phyloP scores from a whole-genome alignment of 2,797 vertebrate genomes.

The Spinus olivaceus region DNA sequence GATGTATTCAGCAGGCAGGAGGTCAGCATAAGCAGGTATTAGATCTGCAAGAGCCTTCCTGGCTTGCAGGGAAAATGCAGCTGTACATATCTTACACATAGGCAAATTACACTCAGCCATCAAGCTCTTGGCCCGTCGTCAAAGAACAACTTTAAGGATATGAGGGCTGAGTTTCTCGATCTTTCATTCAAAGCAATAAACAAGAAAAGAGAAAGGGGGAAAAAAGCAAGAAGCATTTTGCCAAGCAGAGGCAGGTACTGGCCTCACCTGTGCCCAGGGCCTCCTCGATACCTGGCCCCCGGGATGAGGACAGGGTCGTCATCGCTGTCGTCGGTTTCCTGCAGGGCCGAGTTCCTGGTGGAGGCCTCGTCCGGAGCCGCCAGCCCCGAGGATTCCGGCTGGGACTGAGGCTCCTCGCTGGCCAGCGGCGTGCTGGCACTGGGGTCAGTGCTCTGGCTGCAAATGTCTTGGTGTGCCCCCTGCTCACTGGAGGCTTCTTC shows the following conservation, averaged over 20 bases:
- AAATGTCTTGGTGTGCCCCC: neutral
- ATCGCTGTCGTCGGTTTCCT: constrained; percentile 94
- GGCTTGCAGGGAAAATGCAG: neutral
- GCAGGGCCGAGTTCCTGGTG: constrained; percentile 74
- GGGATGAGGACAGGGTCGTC: constrained; percentile 95
- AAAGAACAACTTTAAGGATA: neutral
- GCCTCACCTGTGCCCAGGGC: constrained; percentile 90
- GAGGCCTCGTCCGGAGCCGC: constrained; percentile 65
- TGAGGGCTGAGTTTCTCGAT: neutral
- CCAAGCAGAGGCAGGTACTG: neutral
- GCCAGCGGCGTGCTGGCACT: neutral
- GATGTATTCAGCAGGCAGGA: neutral
- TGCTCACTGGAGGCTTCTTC: constrained; percentile 10
- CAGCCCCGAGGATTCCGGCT: constrained; percentile 69
- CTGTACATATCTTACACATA: neutral
- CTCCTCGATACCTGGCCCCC: constrained; percentile 86
- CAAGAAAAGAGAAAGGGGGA: accelerated
- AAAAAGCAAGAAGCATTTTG: neutral
- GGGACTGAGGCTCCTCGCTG: constrained; percentile 37
- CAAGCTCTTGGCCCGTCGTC: neutral
- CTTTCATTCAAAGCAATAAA: neutral
- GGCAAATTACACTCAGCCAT: neutral
- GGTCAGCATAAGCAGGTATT: neutral
- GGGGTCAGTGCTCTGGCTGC: constrained; percentile 1
- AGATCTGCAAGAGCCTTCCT: neutral